Base-by-base conservation (phyloP, 1,140 invertebrate species). In the Drosophila subobscura region DNA sequence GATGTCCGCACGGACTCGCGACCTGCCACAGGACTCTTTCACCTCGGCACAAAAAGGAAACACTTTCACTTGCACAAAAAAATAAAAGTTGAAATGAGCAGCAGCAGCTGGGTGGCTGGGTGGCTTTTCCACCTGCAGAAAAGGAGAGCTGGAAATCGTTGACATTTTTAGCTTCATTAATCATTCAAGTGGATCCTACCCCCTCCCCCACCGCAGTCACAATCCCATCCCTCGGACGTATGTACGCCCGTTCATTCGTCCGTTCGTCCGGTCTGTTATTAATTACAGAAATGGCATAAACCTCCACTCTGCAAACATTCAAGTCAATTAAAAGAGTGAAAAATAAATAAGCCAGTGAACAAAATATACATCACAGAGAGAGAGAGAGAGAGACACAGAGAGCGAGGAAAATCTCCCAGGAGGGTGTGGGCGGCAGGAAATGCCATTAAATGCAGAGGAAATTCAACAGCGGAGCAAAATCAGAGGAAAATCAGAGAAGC, bases 101-200 rank as follows among this genome's bases (percentile, higher is more conserved):
- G 16, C 16, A 29, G 55, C 46, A 41, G 12, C 8, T 20, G 20
- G 10, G 4, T 12, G 8, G 25, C 16, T 20, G 16, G 16, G 1
- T 20, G 16, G 16, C 16, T 20, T 20, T 20, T 20, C 16, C 16
- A 20, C 16, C 16, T 20, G 16, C 16, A 7, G 5, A 37, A 52
- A 10, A 16, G 50, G 23, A 2, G 25, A 25, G 22, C 14, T 2
- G 55, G 14, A 25, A 73, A 72, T 64, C 56, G 72, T 59, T 75
- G 72, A 76, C 72, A 75, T 67, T 75, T 75, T 75, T 60, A 67
- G 72, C 72, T 67, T 67, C 72, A 76, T 76, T 76, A 76, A 76
- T 76, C 72, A 76, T 76, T 75, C 42, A 76, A 49, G 60, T n/a
- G 71, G 71, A 47, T 56, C 8, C 29, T 20, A 20, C 16, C 7